Percentiles rank a stretch among this genome's conserved stretches.
These are phyloP conservation scores for Takifugu bimaculatus DNA, from an alignment of 2,113 vertebrate species.

Conservation along the genomic window DNA sequence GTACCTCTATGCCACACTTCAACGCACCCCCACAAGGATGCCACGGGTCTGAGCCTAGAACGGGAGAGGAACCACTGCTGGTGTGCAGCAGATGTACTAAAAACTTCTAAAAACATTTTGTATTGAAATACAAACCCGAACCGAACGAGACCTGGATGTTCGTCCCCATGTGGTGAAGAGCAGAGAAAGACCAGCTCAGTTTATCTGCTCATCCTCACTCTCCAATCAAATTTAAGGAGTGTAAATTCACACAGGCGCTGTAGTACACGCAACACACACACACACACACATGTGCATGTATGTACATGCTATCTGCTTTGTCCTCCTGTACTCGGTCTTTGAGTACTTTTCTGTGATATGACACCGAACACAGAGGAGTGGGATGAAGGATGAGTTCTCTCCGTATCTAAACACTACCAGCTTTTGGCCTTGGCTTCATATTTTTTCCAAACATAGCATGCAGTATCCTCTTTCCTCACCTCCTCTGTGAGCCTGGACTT, in stretches of 20 bases:
- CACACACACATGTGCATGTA: not conserved
- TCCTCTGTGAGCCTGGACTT: slow-evolving; percentile 22
- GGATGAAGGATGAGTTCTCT: slow-evolving; percentile 2
- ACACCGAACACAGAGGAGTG: too few relatives aligned
- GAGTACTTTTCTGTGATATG: too few relatives aligned
- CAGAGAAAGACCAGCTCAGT: not conserved
- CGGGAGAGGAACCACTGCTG: too few relatives aligned
- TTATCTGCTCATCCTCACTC: slow-evolving; percentile 1
- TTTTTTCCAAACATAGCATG: slow-evolving; percentile 60
- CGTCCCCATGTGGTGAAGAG: slow-evolving; percentile 7
- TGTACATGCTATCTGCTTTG: not conserved
- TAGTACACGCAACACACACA: not conserved
- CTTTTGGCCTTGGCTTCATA: slow-evolving; percentile 43
- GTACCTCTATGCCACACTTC: too few relatives aligned
- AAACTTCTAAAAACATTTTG: too few relatives aligned
- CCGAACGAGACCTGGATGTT: not conserved
- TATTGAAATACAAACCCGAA: not conserved
- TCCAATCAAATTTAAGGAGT: slow-evolving; percentile 7
- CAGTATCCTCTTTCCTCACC: slow-evolving; percentile 16
- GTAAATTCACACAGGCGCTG: not conserved
- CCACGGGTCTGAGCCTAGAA: too few relatives aligned
- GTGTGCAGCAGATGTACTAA: too few relatives aligned
- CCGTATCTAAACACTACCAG: slow-evolving; percentile 12
- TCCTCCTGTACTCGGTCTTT: not conserved
- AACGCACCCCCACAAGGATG: too few relatives aligned